Conservation (phyloP, 2,888 invertebrate species). For the Volucella inflata region DNA sequence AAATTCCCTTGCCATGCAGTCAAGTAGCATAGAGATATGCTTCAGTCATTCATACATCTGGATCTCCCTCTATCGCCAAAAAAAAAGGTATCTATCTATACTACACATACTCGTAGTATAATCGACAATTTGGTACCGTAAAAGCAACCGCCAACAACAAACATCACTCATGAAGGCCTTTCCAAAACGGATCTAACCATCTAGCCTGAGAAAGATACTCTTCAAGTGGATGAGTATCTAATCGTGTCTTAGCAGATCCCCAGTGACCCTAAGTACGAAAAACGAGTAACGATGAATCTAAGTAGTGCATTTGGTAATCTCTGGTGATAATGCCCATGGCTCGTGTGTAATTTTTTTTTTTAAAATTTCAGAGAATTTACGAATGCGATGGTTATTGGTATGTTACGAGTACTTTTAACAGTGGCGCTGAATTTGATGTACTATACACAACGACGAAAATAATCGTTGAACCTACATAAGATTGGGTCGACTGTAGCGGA, state of each 20-base stretch:
- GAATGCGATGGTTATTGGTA: slow-evolving; percentile 13
- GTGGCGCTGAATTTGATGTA: slow-evolving; percentile 19
- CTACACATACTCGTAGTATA: slow-evolving; percentile 15
- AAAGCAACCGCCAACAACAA: slow-evolving; percentile 16
- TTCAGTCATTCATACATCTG: slow-evolving; percentile 28
- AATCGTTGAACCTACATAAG: slow-evolving; percentile 26
- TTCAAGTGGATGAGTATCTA: too few species aligned
- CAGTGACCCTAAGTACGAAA: slow-evolving; percentile 61
- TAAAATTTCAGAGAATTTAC: slow-evolving; percentile 34
- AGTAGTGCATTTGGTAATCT: slow-evolving; percentile 62
- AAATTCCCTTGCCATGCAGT: slow-evolving; percentile 56
- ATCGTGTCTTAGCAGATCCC: slow-evolving; percentile 15
- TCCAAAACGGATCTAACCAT: slow-evolving; percentile 68
- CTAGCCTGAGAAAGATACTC: slow-evolving; percentile 34
- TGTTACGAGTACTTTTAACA: slow-evolving; percentile 1
- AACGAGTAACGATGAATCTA: slow-evolving; percentile 35
- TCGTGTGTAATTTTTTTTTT: slow-evolving; percentile 46
- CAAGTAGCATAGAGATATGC: slow-evolving; percentile 41
- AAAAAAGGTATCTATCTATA: slow-evolving; percentile 19
- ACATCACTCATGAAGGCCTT: slow-evolving; percentile 49
- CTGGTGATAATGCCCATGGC: slow-evolving; percentile 62
- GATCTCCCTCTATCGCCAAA: slow-evolving; percentile 31
- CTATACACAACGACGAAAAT: neutral
- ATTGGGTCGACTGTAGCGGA: slow-evolving; percentile 39
- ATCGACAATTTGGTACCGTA: slow-evolving; percentile 50